Evolutionary conservation across 1,140 invertebrate genomes (phyloP).

Genomic region (Metopolophium dirhodum): DNA sequence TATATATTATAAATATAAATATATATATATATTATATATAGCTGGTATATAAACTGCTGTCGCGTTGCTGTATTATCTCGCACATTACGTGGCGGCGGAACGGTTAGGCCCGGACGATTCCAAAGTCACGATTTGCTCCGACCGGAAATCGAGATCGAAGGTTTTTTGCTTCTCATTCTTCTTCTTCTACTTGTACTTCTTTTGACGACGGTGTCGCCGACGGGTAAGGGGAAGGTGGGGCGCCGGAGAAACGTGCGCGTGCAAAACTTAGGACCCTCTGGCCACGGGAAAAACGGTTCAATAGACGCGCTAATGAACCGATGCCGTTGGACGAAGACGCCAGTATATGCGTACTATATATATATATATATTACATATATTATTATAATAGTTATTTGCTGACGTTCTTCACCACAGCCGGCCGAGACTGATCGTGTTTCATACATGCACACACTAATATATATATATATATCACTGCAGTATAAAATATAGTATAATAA

Average conservation of each 20-base stretch:
- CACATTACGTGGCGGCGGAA: not conserved
- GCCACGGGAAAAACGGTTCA: slow-evolving; percentile 20
- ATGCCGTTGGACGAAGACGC: not conserved
- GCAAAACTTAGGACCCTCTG: not conserved
- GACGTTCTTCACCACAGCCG: not conserved
- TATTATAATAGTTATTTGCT: not conserved
- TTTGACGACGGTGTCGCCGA: not conserved
- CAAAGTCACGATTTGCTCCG: slow-evolving; percentile 19
- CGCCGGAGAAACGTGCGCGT: not conserved
- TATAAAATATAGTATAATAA: not conserved
- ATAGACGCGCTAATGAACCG: slow-evolving; percentile 45
- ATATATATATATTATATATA: no score
- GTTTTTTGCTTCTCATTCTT: not conserved
- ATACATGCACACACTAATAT: not conserved
- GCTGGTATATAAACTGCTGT: not conserved
- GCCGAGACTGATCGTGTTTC: not conserved
- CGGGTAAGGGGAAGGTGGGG: not conserved
- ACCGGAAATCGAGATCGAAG: slow-evolving; percentile 31
- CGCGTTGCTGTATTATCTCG: not conserved
- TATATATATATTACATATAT: not conserved
- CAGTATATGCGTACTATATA: not conserved
- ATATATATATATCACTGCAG: not conserved
- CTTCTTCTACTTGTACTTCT: not conserved
- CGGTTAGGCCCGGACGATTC: not conserved
- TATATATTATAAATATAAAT: no score